A percentile compares a stretch with the other conserved stretches of the same genome.
phyloP scores from a whole-genome alignment of 2,797 vertebrate species.

The Sitta carolinensis region DNA sequence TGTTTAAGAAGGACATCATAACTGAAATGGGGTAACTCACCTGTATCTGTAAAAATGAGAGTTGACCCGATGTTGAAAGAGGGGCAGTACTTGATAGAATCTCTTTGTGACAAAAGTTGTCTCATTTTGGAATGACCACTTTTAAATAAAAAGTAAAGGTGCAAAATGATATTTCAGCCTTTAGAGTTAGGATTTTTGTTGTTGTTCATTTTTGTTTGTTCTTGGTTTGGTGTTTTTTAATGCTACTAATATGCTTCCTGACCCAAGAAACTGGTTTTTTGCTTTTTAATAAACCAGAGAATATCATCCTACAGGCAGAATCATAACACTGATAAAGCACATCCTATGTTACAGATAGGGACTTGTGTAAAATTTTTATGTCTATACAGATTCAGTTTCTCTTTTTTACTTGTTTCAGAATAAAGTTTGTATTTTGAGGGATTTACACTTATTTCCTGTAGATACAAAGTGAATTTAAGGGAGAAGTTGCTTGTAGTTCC shows the following conservation, averaged over 20 bases:
- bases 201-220: neutral
- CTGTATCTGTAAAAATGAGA: neutral
- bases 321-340: neutral
- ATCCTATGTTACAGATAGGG: neutral
- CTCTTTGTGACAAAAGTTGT: neutral
- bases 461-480: neutral
- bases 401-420: neutral
- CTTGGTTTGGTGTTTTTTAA: neutral
- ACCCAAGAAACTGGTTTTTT: neutral
- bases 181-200: neutral
- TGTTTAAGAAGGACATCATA: neutral
- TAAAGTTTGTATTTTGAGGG: neutral
- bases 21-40: neutral
- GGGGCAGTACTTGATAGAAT: neutral
- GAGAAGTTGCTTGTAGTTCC: neutral
- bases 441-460: neutral
- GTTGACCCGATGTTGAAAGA: neutral
- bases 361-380: neutral
- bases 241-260: neutral
- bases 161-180: neutral
- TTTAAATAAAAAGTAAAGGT: neutral
- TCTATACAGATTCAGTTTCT: neutral
- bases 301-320: neutral
- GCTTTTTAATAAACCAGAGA: neutral
- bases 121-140: neutral